A percentile compares a stretch with the other conserved stretches of the same genome.
These are phyloP conservation scores for Meriones unguiculatus DNA, from an alignment of 2,113 vertebrate genomes.

Conservation along the genomic window DNA sequence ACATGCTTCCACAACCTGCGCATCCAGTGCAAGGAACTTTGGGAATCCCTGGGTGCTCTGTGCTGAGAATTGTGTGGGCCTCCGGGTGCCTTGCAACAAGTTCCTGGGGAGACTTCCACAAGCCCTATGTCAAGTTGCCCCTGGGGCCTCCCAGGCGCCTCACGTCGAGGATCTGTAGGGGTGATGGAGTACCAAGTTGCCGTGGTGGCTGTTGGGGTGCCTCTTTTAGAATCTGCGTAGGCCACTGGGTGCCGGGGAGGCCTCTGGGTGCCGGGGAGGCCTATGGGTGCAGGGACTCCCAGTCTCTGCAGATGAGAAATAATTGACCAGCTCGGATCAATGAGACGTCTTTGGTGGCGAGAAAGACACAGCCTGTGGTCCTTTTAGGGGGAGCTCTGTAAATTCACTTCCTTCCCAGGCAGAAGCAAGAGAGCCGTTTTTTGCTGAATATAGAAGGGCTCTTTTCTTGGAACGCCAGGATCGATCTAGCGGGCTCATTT, in stretches of 20 bases:
- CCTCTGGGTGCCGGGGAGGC: too few species aligned
- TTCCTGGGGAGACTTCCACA: not conserved
- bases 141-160: not conserved
- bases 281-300: not conserved
- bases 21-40: too few species aligned
- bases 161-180: not conserved
- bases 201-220: not conserved
- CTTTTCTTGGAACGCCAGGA: not conserved
- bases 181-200: not conserved
- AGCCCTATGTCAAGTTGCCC: not conserved
- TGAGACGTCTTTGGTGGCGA: fast-evolving
- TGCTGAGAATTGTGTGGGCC: not conserved
- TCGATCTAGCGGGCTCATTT: fast-evolving
- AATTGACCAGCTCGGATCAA: fast-evolving
- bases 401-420: not conserved
- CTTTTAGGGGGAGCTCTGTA: not conserved
- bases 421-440: not conserved
- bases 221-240: not conserved
- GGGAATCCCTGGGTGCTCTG: not conserved
- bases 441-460: not conserved
- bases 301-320: fast-evolving
- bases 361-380: not conserved
- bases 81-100: too few species aligned
- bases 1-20: too few species aligned
- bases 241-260: too few species aligned